A percentile compares a stretch with the other conserved stretches of the same genome.
phyloP scores from a whole-genome alignment of 2,888 invertebrate genomes.

The Smittia aterrima region DNA sequence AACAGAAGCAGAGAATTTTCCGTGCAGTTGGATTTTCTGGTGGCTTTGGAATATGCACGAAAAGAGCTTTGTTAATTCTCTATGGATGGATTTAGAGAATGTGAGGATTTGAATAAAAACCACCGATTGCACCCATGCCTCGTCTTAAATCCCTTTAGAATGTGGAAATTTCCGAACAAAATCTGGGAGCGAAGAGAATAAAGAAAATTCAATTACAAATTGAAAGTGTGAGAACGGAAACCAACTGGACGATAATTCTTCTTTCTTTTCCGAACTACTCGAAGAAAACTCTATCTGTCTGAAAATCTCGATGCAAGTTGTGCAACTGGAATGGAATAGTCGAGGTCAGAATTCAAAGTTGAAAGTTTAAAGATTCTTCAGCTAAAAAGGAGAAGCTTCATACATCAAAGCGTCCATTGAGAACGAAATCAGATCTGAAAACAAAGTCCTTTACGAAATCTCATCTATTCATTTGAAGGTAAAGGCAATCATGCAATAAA shows the following conservation, averaged over 20 bases:
- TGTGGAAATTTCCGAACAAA: neutral
- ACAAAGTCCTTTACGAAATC: neutral
- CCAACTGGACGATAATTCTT: neutral
- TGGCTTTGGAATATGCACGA: slow-evolving; percentile 19
- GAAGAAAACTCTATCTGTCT: neutral
- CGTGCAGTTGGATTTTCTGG: slow-evolving; percentile 15
- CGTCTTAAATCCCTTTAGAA: slow-evolving; percentile 1
- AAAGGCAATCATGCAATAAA: neutral
- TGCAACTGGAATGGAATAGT: neutral
- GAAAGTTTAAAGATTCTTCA: too few relatives aligned
- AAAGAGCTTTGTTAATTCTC: slow-evolving; percentile 23
- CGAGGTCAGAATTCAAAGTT: neutral
- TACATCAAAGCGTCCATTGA: too few relatives aligned
- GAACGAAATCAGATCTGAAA: too few relatives aligned
- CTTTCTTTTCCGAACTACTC: neutral
- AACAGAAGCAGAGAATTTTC: slow-evolving; percentile 9
- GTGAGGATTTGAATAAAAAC: slow-evolving; percentile 19
- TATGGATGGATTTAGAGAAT: neutral
- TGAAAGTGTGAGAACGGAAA: slow-evolving; percentile 11
- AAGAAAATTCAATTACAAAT: slow-evolving; percentile 14
- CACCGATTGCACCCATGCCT: slow-evolving; percentile 17
- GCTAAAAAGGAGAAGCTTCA: too few relatives aligned
- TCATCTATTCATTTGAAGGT: neutral
- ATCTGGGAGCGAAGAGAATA: neutral
- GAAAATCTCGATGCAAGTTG: too few relatives aligned